Base-by-base conservation (phyloP, 1,140 invertebrate genomes). In the Zaprionus camerounensis region DNA sequence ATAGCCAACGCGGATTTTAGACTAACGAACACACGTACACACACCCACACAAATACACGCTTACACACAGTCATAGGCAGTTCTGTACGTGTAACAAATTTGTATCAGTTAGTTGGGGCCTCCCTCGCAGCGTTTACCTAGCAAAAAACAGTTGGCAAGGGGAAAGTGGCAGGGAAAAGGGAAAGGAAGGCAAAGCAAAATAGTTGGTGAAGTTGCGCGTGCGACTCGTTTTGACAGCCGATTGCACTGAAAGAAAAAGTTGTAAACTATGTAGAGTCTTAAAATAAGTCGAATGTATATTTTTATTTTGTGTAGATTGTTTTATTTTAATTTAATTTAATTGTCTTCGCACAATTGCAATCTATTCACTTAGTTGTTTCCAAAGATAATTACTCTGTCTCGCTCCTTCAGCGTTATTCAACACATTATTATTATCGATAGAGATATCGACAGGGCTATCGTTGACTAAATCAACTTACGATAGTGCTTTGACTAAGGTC, bases 1-100 rank as follows among this genome's bases (percentile, higher is more conserved):
- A 80, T 82, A 82, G 57, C 69, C 77, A 69, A 69, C 83, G 83
- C 80, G 83, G 80, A 86, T 83, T 88, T 87, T 83, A 81, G 84
- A 71, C 80, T 87, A 87, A 87, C 83, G 84, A 87, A 87, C 84
- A 87, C 83, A 87, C 84, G 83, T 86, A 82, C 77, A 77, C 22
- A 17, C 31, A 64, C 68, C 64, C 34, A 24, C 34, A 62, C 49
- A 68, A 20, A 46, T 38, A 49, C 38, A 41, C 51, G 38, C 56
- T 59, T 2, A 53, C 64, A 64, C n/a, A 61, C 28, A 67, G 12
- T n/a, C 15, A 44, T 24, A 67, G 63, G 59, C 31, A 58, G 57
- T 74, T 62, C 56, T 67, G 81, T 83, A 86, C 82, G 84, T 87
- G 83, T 82, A 82, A 73, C 83, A 86, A 86, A 87, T 86, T 86